Evolutionary conservation across 2,113 vertebrate genomes (phyloP).

Genomic region (Oceanodroma tethys): DNA sequence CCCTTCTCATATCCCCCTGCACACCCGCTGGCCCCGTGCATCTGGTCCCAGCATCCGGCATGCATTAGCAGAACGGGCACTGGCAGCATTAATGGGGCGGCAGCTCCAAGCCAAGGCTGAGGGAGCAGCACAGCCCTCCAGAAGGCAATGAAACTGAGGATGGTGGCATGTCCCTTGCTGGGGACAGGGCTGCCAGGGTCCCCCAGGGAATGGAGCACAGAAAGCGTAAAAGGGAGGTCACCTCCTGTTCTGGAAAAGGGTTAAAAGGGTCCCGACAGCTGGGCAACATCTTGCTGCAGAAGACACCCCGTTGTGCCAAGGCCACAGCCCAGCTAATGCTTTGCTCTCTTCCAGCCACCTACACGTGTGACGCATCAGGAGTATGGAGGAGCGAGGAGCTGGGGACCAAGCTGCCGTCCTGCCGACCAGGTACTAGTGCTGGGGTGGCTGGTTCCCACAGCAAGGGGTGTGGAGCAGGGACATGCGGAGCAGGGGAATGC

Average conservation of each 20-base stretch:
- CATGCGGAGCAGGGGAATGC: background rate
- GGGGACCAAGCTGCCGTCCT: conserved; percentile 72
- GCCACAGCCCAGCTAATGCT: background rate
- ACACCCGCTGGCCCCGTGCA: background rate
- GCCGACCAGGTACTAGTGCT: conserved; percentile 76
- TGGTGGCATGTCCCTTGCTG: background rate
- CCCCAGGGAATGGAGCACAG: background rate
- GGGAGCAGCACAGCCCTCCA: background rate
- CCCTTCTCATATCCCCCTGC: background rate
- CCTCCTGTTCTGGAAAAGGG: background rate
- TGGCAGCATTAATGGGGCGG: background rate
- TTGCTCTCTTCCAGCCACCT: conserved; percentile 73
- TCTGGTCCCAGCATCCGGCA: background rate
- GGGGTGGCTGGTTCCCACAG: accelerated
- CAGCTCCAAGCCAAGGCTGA: background rate
- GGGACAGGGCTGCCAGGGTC: background rate
- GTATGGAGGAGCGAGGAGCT: conserved; percentile 79
- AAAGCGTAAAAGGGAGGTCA: background rate
- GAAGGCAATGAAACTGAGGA: background rate
- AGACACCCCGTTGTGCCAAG: background rate
- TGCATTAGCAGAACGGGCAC: background rate
- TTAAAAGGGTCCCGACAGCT: background rate
- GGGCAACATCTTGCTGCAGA: background rate
- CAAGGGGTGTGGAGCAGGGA: background rate
- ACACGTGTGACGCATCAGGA: conserved; percentile 75